A percentile compares a stretch with the other conserved stretches of the same genome.
These are phyloP conservation scores for Diplolepis rosae DNA, from an alignment of 2,888 invertebrate genomes.

Conservation along the genomic window DNA sequence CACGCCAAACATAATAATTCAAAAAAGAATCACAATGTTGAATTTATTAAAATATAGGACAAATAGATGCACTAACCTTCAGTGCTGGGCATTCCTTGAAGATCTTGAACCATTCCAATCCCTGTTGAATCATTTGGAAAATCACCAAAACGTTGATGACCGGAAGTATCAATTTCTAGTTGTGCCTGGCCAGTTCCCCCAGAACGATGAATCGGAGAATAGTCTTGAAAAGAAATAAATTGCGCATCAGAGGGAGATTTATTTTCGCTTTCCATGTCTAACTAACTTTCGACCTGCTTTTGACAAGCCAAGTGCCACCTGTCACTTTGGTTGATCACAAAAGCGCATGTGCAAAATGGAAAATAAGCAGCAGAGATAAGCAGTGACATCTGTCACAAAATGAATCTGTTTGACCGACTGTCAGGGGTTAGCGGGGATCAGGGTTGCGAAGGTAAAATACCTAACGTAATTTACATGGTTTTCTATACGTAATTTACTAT, in stretches of 20 bases:
- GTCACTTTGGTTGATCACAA: background rate
- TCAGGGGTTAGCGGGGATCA: background rate
- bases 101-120: constrained; percentile 60
- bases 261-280: constrained; percentile 40
- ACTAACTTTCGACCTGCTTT: background rate
- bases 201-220: constrained; percentile 76
- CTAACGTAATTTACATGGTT: no score
- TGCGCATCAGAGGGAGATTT: constrained; percentile 47
- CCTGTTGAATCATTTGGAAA: constrained; percentile 58
- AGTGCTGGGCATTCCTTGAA: constrained; percentile 59
- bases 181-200: constrained; percentile 78
- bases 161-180: constrained; percentile 80
- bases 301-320: constrained; percentile 17
- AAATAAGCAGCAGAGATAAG: background rate
- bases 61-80: constrained; percentile 64
- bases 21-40: no score
- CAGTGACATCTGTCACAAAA: background rate
- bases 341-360: background rate
- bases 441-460: no score
- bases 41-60: no score
- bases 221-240: constrained; percentile 83
- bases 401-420: background rate
- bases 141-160: constrained; percentile 64
- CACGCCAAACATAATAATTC: no score
- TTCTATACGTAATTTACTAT: no score